Conservation (phyloP, 2,888 invertebrate genomes). For the Aporophyla lueneburgensis region DNA sequence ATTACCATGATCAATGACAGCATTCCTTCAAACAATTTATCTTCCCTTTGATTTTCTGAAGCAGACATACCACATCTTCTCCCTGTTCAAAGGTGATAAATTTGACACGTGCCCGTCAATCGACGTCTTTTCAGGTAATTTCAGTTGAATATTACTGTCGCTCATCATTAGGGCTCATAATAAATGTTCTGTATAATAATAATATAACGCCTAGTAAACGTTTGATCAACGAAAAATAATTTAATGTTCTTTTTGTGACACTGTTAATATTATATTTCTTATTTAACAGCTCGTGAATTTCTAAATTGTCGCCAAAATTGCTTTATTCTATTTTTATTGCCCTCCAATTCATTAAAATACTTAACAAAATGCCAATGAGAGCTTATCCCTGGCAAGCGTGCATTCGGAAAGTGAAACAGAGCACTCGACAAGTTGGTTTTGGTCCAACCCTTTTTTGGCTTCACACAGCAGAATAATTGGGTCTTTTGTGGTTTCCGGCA, state of each 20-base stretch:
- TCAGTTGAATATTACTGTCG: slow-evolving; percentile 73
- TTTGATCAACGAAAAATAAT: neutral
- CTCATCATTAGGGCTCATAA: slow-evolving; percentile 67
- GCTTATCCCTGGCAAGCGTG: slow-evolving; percentile 49
- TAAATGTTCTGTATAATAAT: slow-evolving; percentile 57
- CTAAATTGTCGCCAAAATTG: neutral
- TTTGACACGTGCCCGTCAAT: slow-evolving; percentile 74
- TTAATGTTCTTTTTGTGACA: neutral
- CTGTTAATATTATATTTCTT: neutral
- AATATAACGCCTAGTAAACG: slow-evolving; percentile 3
- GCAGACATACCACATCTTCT: slow-evolving; percentile 40
- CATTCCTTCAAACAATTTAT: slow-evolving; percentile 52
- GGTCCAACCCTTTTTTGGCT: slow-evolving; percentile 85
- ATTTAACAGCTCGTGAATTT: neutral
- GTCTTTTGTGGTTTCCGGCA: slow-evolving; percentile 86
- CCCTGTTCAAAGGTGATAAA: slow-evolving; percentile 68
- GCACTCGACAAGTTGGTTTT: slow-evolving; percentile 79
- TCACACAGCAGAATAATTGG: slow-evolving; percentile 86
- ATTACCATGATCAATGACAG: slow-evolving; percentile 37
- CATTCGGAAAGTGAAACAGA: slow-evolving; percentile 77
- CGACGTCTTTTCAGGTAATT: slow-evolving; percentile 69
- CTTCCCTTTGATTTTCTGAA: slow-evolving; percentile 55
- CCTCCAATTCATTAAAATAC: slow-evolving; percentile 7
- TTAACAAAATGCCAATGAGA: slow-evolving; percentile 13
- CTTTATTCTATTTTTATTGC: neutral